phyloP scores from a whole-genome alignment of 35 echinoderm and acorn worm species.

The Eucidaris tribuloides region DNA sequence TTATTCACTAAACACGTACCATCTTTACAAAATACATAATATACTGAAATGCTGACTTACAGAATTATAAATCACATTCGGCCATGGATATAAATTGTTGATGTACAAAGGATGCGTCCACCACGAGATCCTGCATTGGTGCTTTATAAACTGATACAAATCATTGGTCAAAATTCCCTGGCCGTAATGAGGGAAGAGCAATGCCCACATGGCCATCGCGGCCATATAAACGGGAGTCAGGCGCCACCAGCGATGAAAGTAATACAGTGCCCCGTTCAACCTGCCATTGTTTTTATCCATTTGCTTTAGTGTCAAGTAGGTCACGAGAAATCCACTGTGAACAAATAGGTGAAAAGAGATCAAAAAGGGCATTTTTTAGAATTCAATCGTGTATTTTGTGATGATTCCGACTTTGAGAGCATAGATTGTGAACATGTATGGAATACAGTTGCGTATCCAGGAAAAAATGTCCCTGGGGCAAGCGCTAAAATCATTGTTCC shows the following conservation, averaged over 20 bases:
- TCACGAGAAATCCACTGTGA: slow-evolving; percentile 79
- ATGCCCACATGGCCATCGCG: slow-evolving; percentile 24
- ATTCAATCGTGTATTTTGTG: too few relatives aligned
- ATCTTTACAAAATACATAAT: too few relatives aligned
- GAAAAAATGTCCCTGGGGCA: too few relatives aligned
- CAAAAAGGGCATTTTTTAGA: too few relatives aligned
- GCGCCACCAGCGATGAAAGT: slow-evolving; percentile 87
- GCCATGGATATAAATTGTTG: slow-evolving; percentile 87
- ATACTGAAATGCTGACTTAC: too few relatives aligned
- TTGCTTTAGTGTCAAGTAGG: slow-evolving; percentile 80
- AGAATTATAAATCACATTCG: neutral
- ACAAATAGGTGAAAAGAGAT: too few relatives aligned
- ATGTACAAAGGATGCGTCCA: slow-evolving; percentile 90
- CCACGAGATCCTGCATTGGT: slow-evolving; percentile 39
- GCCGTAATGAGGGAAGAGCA: slow-evolving; percentile 43
- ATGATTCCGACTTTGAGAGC: too few relatives aligned
- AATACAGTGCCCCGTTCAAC: slow-evolving; percentile 37
- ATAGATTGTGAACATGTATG: too few relatives aligned
- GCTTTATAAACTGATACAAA: neutral
- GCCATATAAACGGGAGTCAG: slow-evolving; percentile 86
- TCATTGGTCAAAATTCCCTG: neutral
- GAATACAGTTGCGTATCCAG: too few relatives aligned
- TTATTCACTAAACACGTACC: too few relatives aligned
- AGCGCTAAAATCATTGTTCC: too few relatives aligned
- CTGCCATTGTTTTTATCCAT: slow-evolving; percentile 20